A percentile compares a stretch with the other conserved stretches of the same genome.
These are phyloP conservation scores for Lasioglossum lativentre DNA, from an alignment of 2,888 invertebrate species.

Conservation along the genomic window DNA sequence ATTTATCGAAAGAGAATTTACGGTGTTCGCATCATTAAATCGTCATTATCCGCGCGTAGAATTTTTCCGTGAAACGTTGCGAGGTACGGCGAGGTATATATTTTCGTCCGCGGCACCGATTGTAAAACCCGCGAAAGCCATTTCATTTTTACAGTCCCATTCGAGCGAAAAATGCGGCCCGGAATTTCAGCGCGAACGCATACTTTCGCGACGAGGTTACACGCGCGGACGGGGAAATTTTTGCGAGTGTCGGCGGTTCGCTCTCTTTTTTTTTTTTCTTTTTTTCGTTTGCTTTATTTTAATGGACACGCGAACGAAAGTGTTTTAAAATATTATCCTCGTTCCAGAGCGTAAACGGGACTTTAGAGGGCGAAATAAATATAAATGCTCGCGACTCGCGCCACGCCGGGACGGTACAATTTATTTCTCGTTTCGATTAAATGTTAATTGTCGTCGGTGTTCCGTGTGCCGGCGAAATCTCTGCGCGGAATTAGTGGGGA, in stretches of 20 bases:
- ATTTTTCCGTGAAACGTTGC: slow-evolving; percentile 39
- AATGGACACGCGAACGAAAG: slow-evolving; percentile 30
- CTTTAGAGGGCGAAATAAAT: slow-evolving; percentile 23
- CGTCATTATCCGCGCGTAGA: slow-evolving; percentile 16
- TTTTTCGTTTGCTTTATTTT: slow-evolving; percentile 20
- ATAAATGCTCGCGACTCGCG: slow-evolving; percentile 33
- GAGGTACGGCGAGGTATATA: not conserved
- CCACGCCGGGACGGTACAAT: not conserved
- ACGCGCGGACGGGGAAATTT: slow-evolving; percentile 19
- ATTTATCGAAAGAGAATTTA: slow-evolving; percentile 24
- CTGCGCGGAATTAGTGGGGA: not conserved
- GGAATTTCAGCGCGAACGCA: slow-evolving; percentile 48
- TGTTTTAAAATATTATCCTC: slow-evolving; percentile 30
- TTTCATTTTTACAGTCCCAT: slow-evolving; percentile 49
- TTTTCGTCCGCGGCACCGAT: slow-evolving; percentile 42
- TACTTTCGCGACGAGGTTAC: slow-evolving; percentile 52
- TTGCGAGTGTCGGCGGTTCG: not conserved
- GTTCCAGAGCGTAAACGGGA: slow-evolving; percentile 7
- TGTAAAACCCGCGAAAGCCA: slow-evolving; percentile 44
- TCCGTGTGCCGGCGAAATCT: not conserved
- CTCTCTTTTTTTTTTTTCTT: not conserved
- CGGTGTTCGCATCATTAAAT: slow-evolving; percentile 18
- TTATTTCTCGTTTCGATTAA: slow-evolving; percentile 7
- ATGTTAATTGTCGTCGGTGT: not conserved
- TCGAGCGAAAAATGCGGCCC: slow-evolving; percentile 48